These are phyloP conservation scores for Zaprionus africanus DNA, from an alignment of 1,140 invertebrate genomes.

Conservation along the genomic window DNA sequence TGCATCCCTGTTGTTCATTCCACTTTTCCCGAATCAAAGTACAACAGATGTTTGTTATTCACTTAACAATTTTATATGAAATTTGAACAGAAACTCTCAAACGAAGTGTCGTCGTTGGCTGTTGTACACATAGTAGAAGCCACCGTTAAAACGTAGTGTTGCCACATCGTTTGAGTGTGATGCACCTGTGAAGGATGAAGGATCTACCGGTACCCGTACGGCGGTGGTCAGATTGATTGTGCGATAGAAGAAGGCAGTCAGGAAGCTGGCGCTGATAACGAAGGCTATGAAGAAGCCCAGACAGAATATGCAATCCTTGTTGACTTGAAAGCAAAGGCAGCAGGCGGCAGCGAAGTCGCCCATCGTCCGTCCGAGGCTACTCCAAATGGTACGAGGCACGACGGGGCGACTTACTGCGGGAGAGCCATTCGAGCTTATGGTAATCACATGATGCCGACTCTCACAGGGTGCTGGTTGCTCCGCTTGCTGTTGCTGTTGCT, in stretches of 20 bases:
- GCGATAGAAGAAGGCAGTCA: constrained; percentile 81
- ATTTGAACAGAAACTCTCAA: constrained; percentile 10
- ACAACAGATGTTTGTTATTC: not conserved
- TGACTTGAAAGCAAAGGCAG: constrained; percentile 74
- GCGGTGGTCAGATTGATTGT: constrained; percentile 56
- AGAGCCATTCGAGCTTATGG: constrained; percentile 54
- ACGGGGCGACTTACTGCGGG: not conserved
- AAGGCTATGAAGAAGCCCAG: constrained; percentile 79
- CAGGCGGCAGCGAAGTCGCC: constrained; percentile 65
- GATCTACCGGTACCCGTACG: constrained; percentile 3
- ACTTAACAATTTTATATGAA: not conserved
- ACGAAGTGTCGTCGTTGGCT: constrained; percentile 30
- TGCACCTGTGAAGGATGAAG: not conserved
- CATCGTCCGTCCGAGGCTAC: constrained; percentile 37
- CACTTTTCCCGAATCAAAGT: no score
- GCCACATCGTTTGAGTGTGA: constrained; percentile 15
- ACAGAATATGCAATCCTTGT: constrained; percentile 81
- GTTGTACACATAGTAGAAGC: constrained; percentile 66
- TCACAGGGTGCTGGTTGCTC: constrained; percentile 54
- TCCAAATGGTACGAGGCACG: constrained; percentile 19
- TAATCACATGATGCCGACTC: constrained; percentile 62
- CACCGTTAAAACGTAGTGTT: constrained; percentile 54
- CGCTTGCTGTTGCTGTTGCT: constrained; percentile 9
- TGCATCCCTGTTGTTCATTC: no score
- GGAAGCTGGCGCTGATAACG: constrained; percentile 75